Evolutionary conservation across 2,113 vertebrate genomes (phyloP).

Genomic region (Porphyrio hochstetteri): DNA sequence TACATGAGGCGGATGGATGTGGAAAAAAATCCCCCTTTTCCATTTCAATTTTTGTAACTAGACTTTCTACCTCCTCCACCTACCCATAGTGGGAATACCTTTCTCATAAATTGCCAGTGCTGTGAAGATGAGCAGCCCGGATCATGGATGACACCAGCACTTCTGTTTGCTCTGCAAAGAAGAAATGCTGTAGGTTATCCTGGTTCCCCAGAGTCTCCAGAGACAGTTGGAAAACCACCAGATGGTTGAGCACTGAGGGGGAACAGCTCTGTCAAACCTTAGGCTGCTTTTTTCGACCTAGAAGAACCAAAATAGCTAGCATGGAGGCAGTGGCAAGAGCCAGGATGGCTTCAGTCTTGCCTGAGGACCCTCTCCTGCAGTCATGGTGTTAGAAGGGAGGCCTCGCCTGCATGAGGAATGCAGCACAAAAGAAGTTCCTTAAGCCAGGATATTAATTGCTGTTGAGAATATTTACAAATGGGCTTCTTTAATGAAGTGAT

Average conservation of each 20-base stretch:
- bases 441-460: background rate
- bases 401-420: background rate
- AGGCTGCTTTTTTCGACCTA: background rate
- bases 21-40: background rate
- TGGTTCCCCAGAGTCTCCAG: background rate
- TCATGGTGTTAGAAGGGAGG: background rate
- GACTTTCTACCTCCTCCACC: background rate
- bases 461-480: background rate
- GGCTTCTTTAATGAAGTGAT: slow-evolving; percentile 40
- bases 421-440: background rate
- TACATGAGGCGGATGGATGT: background rate
- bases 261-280: background rate
- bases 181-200: background rate
- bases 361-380: background rate
- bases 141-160: background rate
- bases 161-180: background rate
- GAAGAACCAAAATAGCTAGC: background rate
- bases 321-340: background rate
- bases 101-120: background rate
- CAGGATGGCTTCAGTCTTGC: background rate
- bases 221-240: background rate
- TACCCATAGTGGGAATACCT: background rate
- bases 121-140: background rate
- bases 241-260: background rate
- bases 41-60: background rate